Evolutionary conservation across 2,888 invertebrate species (phyloP).

Genomic region (Spisula subtruncata): DNA sequence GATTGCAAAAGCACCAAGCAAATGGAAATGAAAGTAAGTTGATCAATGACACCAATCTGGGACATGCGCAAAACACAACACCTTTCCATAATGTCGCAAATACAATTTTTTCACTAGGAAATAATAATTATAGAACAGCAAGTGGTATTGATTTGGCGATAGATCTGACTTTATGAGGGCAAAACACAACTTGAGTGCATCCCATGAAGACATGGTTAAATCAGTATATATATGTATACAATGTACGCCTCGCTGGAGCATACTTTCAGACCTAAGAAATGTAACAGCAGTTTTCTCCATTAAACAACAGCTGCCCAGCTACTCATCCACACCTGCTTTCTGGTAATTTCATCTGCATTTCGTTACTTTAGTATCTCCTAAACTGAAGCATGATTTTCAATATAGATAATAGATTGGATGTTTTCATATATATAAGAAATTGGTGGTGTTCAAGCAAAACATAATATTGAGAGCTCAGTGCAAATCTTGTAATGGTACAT

Average conservation of each 20-base stretch:
- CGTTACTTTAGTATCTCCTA: slow-evolving; percentile 9
- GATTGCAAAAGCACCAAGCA: no score
- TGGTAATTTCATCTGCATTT: slow-evolving; percentile 18
- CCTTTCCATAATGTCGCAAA: no score
- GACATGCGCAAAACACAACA: no score
- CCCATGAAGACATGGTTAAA: background rate
- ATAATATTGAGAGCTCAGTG: no score
- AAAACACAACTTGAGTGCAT: background rate
- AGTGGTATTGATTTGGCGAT: no score
- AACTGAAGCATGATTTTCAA: slow-evolving; percentile 22
- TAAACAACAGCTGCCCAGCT: background rate
- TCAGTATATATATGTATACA: background rate
- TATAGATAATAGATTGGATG: background rate
- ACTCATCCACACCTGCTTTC: background rate
- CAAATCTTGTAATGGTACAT: no score
- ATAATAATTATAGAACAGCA: no score
- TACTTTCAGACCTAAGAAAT: slow-evolving; percentile 2
- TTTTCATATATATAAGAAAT: slow-evolving; percentile 11
- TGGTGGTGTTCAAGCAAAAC: background rate
- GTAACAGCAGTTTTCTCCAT: background rate
- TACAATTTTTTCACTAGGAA: no score
- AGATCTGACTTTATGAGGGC: no score
- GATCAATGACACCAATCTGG: no score
- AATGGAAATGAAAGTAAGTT: no score
- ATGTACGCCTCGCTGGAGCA: background rate